phyloP scores from a whole-genome alignment of 2,888 invertebrate genomes.

The Carabus problematicus region DNA sequence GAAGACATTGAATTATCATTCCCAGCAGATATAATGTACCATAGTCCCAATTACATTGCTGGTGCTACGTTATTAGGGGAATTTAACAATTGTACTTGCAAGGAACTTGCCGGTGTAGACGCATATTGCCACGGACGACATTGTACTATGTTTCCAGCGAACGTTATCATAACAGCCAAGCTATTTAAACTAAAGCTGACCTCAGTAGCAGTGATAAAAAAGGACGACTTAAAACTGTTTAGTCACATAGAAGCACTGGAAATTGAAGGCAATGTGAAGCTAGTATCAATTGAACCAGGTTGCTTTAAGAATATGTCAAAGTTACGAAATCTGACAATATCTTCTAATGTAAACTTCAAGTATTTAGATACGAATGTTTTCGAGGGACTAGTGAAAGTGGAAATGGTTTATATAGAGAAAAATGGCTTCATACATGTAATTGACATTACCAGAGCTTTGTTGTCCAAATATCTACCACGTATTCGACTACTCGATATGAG shows the following conservation, averaged over 20 bases:
- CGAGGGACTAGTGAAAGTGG: conserved; percentile 62
- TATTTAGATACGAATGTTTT: conserved; percentile 61
- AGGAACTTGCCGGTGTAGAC: conserved; percentile 56
- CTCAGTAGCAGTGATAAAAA: conserved; percentile 58
- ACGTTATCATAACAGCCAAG: conserved; percentile 57
- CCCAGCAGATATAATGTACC: conserved; percentile 8
- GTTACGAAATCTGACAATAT: conserved; percentile 64
- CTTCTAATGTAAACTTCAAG: conserved; percentile 62
- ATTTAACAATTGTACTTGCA: conserved; percentile 63
- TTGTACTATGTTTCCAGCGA: conserved; percentile 63
- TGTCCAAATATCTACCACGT: conserved; percentile 59
- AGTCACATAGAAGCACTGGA: conserved; percentile 59
- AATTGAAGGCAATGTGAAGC: conserved; percentile 64
- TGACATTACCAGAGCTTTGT: conserved; percentile 60
- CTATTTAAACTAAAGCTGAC: conserved; percentile 62
- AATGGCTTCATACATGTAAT: conserved; percentile 63
- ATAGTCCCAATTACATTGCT: not conserved
- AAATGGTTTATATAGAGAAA: conserved; percentile 62
- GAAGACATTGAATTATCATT: conserved; percentile 21
- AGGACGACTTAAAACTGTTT: conserved; percentile 59
- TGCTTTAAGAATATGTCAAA: conserved; percentile 61
- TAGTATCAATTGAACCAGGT: conserved; percentile 61
- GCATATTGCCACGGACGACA: conserved; percentile 65
- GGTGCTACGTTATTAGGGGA: not conserved
- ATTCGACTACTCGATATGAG: conserved; percentile 62